Evolutionary conservation across 2,797 vertebrate species (phyloP).

Genomic region (Anguilla obscura): DNA sequence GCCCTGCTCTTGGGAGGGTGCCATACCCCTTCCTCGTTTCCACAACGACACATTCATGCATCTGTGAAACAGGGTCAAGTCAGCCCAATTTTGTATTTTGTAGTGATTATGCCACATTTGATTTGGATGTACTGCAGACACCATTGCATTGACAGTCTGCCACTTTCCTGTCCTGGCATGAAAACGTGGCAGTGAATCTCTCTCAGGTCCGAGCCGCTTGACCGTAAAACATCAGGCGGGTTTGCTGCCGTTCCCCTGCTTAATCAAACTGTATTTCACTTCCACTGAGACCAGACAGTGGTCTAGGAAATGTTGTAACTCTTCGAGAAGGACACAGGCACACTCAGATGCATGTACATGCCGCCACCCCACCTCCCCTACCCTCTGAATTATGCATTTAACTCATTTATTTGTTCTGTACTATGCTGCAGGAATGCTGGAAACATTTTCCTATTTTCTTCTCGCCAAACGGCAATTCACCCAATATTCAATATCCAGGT

Average conservation of each 20-base stretch:
- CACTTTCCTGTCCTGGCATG: constrained; percentile 1
- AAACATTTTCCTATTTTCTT: background rate
- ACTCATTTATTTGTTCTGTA: background rate
- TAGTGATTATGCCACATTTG: background rate
- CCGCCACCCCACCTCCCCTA: background rate
- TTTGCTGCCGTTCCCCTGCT: background rate
- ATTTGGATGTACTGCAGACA: background rate
- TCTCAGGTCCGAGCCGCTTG: background rate
- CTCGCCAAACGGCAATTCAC: background rate
- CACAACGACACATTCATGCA: background rate
- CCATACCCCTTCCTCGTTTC: background rate
- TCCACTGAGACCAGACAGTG: background rate
- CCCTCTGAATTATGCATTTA: background rate
- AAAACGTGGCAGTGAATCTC: constrained; percentile 2
- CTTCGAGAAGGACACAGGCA: constrained; percentile 10
- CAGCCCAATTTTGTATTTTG: background rate
- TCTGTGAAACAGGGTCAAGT: background rate
- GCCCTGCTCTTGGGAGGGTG: background rate
- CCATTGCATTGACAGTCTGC: background rate
- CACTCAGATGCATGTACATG: background rate
- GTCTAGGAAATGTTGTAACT: background rate
- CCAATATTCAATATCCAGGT: background rate
- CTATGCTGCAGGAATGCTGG: background rate
- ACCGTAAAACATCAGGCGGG: background rate
- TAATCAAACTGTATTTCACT: constrained; percentile 24